These are phyloP conservation scores for Mormyrops boulengeri DNA, from an alignment of 2,797 vertebrate species.

Conservation along the genomic window DNA sequence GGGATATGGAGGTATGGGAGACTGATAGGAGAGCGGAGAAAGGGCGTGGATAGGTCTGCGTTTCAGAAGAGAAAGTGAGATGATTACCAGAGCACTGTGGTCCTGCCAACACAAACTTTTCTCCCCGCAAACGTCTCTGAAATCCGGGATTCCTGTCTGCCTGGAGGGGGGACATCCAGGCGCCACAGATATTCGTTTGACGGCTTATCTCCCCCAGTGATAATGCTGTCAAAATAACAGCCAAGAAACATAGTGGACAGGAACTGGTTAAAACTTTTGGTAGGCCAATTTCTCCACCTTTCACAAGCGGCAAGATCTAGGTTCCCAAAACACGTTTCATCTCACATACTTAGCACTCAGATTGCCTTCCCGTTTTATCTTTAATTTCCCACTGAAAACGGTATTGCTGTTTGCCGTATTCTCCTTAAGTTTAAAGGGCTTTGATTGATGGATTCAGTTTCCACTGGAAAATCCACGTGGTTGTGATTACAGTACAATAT, in stretches of 20 bases:
- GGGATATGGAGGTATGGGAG: constrained; percentile 7
- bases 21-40: background rate
- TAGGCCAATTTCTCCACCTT: constrained; percentile 10
- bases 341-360: constrained; percentile 14
- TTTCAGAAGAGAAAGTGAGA: constrained; percentile 38
- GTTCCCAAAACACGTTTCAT: constrained; percentile 19
- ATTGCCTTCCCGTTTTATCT: constrained; percentile 11
- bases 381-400: background rate
- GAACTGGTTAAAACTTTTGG: constrained; percentile 61
- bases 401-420: background rate
- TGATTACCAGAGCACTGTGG: constrained; percentile 52
- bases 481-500: background rate
- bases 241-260: constrained; percentile 64
- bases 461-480: background rate
- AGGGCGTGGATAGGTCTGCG: constrained; percentile 25
- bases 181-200: constrained; percentile 68
- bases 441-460: background rate
- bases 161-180: constrained; percentile 62
- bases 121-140: constrained; percentile 48
- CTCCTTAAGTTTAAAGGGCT: background rate
- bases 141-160: constrained; percentile 51
- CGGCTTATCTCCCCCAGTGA: constrained; percentile 69
- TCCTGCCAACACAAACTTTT: constrained; percentile 62
- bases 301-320: background rate
- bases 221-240: constrained; percentile 73